Conservation (phyloP, 2,797 vertebrate genomes). For the Hephaestus fuliginosus region DNA sequence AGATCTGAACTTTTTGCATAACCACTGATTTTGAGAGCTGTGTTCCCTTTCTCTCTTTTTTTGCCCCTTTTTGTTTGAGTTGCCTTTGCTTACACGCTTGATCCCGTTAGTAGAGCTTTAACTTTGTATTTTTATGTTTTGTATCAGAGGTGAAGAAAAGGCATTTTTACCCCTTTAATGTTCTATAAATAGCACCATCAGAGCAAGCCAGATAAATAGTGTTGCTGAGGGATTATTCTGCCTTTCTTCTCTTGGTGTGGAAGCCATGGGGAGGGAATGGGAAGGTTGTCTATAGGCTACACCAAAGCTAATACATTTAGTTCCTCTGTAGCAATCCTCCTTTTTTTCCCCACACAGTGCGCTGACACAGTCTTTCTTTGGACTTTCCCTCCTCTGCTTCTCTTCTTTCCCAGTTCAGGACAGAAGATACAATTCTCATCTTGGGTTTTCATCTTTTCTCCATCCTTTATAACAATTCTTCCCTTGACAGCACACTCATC, state of each 20-base stretch:
- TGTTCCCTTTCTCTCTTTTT: not conserved
- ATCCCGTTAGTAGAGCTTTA: conserved; percentile 48
- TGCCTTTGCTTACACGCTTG: conserved; percentile 31
- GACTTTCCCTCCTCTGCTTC: conserved; percentile 28
- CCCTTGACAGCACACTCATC: conserved; percentile 16
- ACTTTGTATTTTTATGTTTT: conserved; percentile 52
- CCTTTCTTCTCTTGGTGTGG: conserved; percentile 57
- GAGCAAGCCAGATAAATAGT: conserved; percentile 64
- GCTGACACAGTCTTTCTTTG: conserved; percentile 50
- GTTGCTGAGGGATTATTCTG: conserved; percentile 67
- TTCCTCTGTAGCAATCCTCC: conserved; percentile 40
- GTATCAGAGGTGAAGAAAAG: conserved; percentile 54
- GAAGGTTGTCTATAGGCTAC: conserved; percentile 48
- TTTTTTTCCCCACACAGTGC: conserved; percentile 23
- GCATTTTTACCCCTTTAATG: conserved; percentile 39
- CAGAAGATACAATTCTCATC: conserved; percentile 28
- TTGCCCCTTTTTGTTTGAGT: conserved; percentile 10
- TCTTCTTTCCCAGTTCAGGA: conserved; percentile 45
- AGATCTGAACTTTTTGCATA: conserved; percentile 32
- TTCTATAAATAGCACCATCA: conserved; percentile 76
- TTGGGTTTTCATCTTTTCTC: conserved; percentile 20
- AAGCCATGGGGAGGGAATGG: conserved; percentile 40
- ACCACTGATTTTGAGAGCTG: conserved; percentile 14
- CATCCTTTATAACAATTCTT: conserved; percentile 18
- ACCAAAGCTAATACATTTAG: conserved; percentile 59